Evolutionary conservation across 2,797 vertebrate genomes (phyloP).

Genomic region (Rhynchotus rufescens): DNA sequence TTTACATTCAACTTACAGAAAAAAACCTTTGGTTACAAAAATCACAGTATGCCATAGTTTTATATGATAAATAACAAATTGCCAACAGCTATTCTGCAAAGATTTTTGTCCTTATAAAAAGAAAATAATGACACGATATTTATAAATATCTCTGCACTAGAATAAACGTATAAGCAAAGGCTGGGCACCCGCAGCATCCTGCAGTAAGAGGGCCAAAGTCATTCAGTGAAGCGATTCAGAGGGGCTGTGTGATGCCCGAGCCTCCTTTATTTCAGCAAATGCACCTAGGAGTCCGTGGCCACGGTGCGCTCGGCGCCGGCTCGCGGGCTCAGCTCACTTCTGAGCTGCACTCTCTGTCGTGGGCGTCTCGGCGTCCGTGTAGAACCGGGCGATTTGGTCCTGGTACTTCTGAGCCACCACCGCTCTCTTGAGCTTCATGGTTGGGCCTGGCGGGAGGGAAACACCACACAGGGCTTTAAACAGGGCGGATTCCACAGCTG

Average conservation of each 20-base stretch:
- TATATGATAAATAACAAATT: neutral
- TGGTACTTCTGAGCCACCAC: slow-evolving; percentile 89
- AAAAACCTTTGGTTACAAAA: slow-evolving; percentile 36
- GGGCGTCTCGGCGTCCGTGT: neutral
- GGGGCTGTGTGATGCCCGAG: neutral
- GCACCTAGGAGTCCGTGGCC: neutral
- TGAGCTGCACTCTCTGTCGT: rapidly evolving
- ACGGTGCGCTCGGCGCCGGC: rapidly evolving
- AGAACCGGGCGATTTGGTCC: slow-evolving; percentile 87
- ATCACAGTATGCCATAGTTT: rapidly evolving
- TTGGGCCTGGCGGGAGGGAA: slow-evolving; percentile 83
- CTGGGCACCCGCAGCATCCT: neutral
- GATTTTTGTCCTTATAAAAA: neutral
- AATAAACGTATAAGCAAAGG: neutral
- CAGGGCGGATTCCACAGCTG: rapidly evolving
- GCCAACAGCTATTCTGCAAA: neutral
- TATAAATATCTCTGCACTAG: rapidly evolving
- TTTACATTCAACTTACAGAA: slow-evolving; percentile 25
- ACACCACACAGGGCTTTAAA: rapidly evolving
- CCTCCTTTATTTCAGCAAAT: neutral
- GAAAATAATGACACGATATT: neutral
- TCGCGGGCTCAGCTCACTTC: neutral
- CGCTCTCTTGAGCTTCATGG: slow-evolving; percentile 90
- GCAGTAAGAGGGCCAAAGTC: neutral
- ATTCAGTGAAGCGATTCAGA: neutral